Evolutionary conservation across 1,140 invertebrate species (phyloP).

Genomic region (Drosophila biarmipes): DNA sequence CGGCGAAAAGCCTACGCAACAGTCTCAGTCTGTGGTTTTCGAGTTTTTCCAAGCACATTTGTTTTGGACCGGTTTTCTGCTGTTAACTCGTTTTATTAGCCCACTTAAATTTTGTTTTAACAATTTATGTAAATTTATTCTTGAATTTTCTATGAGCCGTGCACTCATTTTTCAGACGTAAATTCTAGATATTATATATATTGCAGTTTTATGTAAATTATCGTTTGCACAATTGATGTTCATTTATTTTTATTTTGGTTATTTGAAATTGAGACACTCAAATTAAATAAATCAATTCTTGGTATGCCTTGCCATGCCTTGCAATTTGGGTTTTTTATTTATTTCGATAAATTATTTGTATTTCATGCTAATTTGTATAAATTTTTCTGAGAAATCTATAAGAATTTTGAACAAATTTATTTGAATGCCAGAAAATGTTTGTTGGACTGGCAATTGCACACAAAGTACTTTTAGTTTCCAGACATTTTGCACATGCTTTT

Average conservation of each 20-base stretch:
- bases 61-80: conserved; percentile 53
- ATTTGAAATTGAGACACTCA: background rate
- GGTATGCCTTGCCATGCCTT: background rate
- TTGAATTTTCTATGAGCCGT: conserved; percentile 17
- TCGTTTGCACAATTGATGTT: background rate
- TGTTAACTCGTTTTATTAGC: conserved; percentile 50
- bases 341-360: background rate
- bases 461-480: conserved; percentile 10
- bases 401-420: background rate
- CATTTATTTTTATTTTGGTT: conserved; percentile 2
- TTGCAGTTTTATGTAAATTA: conserved; percentile 18
- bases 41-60: conserved; percentile 35
- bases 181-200: background rate
- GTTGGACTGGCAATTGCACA: conserved; percentile 6
- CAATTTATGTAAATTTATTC: conserved; percentile 58
- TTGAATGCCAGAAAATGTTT: background rate
- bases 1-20: conserved; percentile 56
- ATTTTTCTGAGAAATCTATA: background rate
- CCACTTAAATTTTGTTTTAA: conserved; percentile 33
- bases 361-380: background rate
- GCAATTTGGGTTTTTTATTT: background rate
- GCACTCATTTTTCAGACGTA: conserved; percentile 11
- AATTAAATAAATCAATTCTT: background rate
- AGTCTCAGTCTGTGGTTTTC: conserved; percentile 37
- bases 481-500: conserved; percentile 27